phyloP scores from a whole-genome alignment of 2,888 invertebrate species.

The Netelia inedita region DNA sequence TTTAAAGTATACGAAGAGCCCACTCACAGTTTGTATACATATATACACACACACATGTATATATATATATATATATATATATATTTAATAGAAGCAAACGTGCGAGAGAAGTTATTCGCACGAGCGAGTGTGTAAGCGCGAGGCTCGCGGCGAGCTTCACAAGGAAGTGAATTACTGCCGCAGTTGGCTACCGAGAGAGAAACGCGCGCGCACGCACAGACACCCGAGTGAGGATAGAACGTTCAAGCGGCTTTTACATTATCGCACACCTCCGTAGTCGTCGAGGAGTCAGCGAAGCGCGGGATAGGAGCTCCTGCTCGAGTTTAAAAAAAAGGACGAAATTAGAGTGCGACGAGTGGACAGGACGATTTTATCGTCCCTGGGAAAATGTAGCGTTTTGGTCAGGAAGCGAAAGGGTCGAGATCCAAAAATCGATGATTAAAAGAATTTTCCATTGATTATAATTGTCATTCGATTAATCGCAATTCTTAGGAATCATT shows the following conservation, averaged over 20 bases:
- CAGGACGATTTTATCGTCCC: constrained; percentile 40
- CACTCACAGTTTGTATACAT: constrained; percentile 30
- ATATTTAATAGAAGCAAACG: constrained; percentile 59
- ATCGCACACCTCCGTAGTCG: constrained; percentile 13
- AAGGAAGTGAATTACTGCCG: constrained; percentile 73
- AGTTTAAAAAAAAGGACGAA: constrained; percentile 17
- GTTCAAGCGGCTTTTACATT: not conserved
- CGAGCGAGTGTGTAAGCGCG: constrained; percentile 56
- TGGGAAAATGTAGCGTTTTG: constrained; percentile 25
- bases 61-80: constrained; percentile 40
- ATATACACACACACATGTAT: no score
- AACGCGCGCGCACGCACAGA: not conserved
- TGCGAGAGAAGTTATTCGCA: constrained; percentile 70
- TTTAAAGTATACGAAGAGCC: constrained; percentile 63
- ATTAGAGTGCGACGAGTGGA: constrained; percentile 32
- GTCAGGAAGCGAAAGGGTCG: not conserved
- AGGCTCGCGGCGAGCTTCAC: constrained; percentile 70
- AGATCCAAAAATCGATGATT: not conserved
- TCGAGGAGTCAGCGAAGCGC: constrained; percentile 37
- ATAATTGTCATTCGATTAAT: no score
- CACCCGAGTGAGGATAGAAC: not conserved
- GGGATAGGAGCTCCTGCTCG: constrained; percentile 45
- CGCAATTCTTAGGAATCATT: not conserved
- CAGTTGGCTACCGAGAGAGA: constrained; percentile 64
- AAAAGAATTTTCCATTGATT: no score